Evolutionary conservation across 1,140 invertebrate species (phyloP).

Genomic region (Andricus grossulariae): DNA sequence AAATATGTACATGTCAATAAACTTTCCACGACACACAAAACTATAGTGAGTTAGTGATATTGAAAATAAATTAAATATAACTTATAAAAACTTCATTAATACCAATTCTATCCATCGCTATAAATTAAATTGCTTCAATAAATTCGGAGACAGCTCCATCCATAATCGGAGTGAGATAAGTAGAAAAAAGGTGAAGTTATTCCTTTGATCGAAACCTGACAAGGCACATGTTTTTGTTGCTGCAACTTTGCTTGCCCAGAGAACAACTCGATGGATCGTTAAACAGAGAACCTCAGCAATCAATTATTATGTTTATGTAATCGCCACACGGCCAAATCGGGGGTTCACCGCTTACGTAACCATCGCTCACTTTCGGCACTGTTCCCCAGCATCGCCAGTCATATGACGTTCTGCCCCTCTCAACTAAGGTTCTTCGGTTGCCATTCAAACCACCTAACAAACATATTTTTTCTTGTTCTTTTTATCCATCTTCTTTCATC

Average conservation of each 20-base stretch:
- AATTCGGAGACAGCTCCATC: background rate
- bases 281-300: conserved; percentile 67
- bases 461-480: background rate
- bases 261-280: conserved; percentile 66
- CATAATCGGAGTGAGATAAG: background rate
- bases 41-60: too few species aligned
- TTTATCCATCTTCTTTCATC: background rate
- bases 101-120: background rate
- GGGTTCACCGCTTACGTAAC: conserved; percentile 58
- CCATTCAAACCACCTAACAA: conserved; percentile 22
- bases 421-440: conserved; percentile 21
- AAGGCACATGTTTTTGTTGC: conserved; percentile 39
- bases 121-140: background rate
- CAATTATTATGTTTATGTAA: conserved; percentile 69
- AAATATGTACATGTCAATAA: too few species aligned
- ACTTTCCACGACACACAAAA: too few species aligned
- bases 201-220: conserved; percentile 1
- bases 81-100: too few species aligned
- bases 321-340: conserved; percentile 51
- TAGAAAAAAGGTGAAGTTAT: conserved; percentile 1
- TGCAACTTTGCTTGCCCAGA: conserved; percentile 65
- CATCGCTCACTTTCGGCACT: conserved; percentile 58
- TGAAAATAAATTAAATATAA: too few species aligned
- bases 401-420: background rate
- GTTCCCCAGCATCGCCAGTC: conserved; percentile 24